A percentile compares a stretch with the other conserved stretches of the same genome.
Evolutionary conservation across 2,797 vertebrate genomes (phyloP).

Genomic region (Florisuga fusca): DNA sequence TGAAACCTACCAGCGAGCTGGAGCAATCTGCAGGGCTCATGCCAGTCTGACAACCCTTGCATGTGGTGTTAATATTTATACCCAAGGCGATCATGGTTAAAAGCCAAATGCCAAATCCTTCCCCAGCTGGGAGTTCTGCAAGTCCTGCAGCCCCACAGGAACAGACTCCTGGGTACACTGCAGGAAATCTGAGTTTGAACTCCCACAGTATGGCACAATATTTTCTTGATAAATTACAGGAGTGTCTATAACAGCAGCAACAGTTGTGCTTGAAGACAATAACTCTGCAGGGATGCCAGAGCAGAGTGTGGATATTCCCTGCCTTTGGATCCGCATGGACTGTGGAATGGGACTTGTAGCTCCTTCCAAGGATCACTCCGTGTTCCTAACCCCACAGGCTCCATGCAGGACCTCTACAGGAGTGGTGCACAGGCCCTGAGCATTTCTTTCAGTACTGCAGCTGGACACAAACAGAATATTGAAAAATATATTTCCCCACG

Average conservation of each 20-base stretch:
- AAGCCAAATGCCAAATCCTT: not conserved
- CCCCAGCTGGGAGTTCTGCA: not conserved
- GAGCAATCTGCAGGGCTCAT: not conserved
- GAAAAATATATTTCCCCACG: not conserved
- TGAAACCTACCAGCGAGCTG: not conserved
- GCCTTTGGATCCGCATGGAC: not conserved
- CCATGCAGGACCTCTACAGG: too few species aligned
- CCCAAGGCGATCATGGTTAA: not conserved
- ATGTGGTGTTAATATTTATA: not conserved
- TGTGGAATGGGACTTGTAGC: not conserved
- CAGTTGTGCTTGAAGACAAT: not conserved
- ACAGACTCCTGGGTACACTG: not conserved
- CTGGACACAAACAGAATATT: not conserved
- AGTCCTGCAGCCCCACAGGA: not conserved
- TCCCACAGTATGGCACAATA: accelerated
- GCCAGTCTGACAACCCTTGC: not conserved
- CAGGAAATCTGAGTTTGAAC: not conserved
- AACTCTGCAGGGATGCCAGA: not conserved
- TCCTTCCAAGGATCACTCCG: not conserved
- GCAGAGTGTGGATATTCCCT: not conserved
- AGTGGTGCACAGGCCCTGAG: accelerated
- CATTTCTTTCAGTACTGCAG: not conserved
- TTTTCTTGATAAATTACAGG: accelerated
- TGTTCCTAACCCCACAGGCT: not conserved
- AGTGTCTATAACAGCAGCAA: not conserved